Conservation (phyloP, 2,888 invertebrate species). For the Hartigia nigra region DNA sequence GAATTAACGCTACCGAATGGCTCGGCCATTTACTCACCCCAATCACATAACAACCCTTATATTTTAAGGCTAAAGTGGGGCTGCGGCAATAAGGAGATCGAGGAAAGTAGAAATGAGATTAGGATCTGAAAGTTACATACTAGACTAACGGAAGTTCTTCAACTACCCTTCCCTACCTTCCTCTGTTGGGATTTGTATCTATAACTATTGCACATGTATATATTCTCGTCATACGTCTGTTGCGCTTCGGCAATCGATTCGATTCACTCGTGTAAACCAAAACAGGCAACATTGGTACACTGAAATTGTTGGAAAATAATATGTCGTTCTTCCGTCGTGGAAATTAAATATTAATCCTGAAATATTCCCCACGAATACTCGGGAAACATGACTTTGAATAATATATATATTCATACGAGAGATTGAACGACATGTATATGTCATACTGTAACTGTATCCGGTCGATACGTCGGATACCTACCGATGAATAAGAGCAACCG, state of each 20-base stretch:
- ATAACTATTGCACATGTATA: background rate
- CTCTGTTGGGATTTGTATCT: background rate
- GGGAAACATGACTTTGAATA: background rate
- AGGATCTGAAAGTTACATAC: background rate
- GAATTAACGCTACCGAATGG: slow-evolving; percentile 23
- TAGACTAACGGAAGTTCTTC: background rate
- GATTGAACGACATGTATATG: background rate
- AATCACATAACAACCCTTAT: background rate
- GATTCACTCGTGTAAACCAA: background rate
- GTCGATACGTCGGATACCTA: background rate
- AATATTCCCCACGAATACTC: background rate
- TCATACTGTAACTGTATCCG: background rate
- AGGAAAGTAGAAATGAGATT: background rate
- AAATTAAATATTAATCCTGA: background rate
- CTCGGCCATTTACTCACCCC: slow-evolving; percentile 15
- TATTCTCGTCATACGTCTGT: background rate
- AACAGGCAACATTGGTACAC: background rate
- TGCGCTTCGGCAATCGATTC: background rate
- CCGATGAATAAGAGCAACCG: background rate
- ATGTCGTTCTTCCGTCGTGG: background rate
- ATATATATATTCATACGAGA: background rate
- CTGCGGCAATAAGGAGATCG: background rate
- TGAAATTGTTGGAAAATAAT: background rate
- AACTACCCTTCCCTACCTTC: too few species aligned
- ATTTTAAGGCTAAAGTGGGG: background rate